Base-by-base conservation (phyloP, 2,113 vertebrate genomes). In the Chloropsis cyanopogon region DNA sequence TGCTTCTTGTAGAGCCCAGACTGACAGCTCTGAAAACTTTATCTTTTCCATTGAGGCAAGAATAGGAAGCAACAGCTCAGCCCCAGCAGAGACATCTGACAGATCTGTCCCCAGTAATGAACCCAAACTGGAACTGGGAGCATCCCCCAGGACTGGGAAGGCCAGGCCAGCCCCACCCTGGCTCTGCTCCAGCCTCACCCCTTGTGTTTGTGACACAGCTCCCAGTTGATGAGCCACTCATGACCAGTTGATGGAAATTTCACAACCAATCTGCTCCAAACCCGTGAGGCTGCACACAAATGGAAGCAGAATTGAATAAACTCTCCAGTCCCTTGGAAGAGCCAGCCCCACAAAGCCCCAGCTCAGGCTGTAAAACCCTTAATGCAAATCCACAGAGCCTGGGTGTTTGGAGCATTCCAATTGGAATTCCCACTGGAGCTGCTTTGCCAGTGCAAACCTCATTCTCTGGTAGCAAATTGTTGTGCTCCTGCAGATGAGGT, bases 261-360 rank as follows among this genome's bases (percentile, higher is more conserved):
- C 93, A 93, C 86, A 68, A 49, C 28, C 83, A 77, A 79, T 80
- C 93, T 90, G 49, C 83, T 88, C 89, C 44, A 77, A 56, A 35
- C 29, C 66, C 76, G 65, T 2, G 41, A 77, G 76, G 66, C 49
- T 90, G 88, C 66, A 72, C 59, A 69, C 59, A 82, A 86, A 92
- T 73, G 63, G 78, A 50, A 90, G 22, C 23, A 47, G 61, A 71
- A 69, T 18, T 71, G 41, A 63, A 94, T 31, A 68, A 88, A 68
- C 33, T 9, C 28, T 7, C 7, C 28, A 25, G 26, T 6, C 44
- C 72, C 65, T 28, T 7, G 26, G 57, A 80, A 79, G 39, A 54
- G 10, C 41, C 33, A 53, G 35, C 24, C 56, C 39, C 56, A 49
- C 47, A 14, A 21, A 82, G 56, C 24, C 69, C 29, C 57, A 6